Percentiles rank a stretch among this genome's conserved stretches.
Conservation (phyloP, 2,113 vertebrate genomes). For the Cygnus atratus region DNA sequence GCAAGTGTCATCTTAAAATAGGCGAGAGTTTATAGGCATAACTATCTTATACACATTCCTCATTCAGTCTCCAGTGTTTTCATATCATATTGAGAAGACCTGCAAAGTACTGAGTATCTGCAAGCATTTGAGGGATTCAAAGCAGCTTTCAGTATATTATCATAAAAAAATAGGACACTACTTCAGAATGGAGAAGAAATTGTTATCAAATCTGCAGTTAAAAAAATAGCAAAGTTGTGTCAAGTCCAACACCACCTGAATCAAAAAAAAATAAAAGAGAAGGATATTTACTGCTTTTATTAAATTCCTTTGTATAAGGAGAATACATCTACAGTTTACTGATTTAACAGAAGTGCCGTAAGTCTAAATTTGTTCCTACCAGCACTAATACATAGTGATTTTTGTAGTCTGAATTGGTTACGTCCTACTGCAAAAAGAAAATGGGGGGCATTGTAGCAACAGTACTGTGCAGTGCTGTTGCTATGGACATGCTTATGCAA, state of each 20-base stretch:
- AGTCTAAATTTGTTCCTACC: background rate
- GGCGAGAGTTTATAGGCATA: background rate
- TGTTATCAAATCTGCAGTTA: background rate
- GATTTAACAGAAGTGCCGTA: background rate
- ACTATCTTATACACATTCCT: background rate
- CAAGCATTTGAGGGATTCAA: background rate
- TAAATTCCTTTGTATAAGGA: background rate
- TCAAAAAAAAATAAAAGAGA: accelerated
- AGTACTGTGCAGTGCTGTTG: accelerated
- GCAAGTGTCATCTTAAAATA: background rate
- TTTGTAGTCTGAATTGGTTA: background rate
- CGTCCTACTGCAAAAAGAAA: background rate
- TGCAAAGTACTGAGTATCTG: background rate
- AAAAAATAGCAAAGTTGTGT: background rate
- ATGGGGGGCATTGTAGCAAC: background rate
- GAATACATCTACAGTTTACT: background rate
- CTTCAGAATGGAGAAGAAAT: background rate
- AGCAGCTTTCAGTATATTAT: background rate
- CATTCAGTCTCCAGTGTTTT: background rate
- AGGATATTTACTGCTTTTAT: background rate
- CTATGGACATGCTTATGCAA: accelerated
- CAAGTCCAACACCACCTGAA: background rate
- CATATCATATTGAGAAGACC: background rate
- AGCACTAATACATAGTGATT: background rate
- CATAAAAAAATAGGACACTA: background rate